Conservation (phyloP, 2,113 vertebrate species). For the Protobothrops mucrosquamatus region DNA sequence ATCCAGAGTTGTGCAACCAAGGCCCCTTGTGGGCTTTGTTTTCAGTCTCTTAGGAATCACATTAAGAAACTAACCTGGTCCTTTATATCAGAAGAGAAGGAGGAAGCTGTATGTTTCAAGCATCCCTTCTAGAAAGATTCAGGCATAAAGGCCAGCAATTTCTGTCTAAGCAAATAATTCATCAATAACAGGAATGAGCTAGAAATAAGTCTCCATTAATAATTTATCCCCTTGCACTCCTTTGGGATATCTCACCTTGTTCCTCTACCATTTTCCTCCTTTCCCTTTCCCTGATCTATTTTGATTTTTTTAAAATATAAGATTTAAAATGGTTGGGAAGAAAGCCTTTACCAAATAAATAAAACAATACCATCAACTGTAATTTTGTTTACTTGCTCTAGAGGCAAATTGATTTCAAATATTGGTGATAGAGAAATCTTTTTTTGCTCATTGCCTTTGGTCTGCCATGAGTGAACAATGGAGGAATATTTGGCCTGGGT, state of each 20-base stretch:
- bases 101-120: neutral
- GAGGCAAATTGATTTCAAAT: too few species aligned
- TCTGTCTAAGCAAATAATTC: neutral
- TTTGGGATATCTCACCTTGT: neutral
- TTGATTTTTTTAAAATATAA: neutral
- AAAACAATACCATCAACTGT: too few species aligned
- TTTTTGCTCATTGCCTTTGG: neutral
- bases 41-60: too few species aligned
- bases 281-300: neutral
- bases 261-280: neutral
- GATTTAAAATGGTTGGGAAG: neutral
- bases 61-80: too few species aligned
- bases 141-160: neutral
- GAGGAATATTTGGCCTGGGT: neutral
- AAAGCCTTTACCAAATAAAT: too few species aligned
- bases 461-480: neutral
- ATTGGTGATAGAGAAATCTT: too few species aligned
- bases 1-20: neutral
- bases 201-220: neutral
- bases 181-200: neutral
- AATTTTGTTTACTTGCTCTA: too few species aligned
- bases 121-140: neutral
- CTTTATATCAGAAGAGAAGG: too few species aligned
- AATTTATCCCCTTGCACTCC: neutral
- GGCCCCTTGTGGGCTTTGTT: too few species aligned